A percentile compares a stretch with the other conserved stretches of the same genome.
phyloP scores from a whole-genome alignment of 2,797 vertebrate species.

The Nannoperca obscura region DNA sequence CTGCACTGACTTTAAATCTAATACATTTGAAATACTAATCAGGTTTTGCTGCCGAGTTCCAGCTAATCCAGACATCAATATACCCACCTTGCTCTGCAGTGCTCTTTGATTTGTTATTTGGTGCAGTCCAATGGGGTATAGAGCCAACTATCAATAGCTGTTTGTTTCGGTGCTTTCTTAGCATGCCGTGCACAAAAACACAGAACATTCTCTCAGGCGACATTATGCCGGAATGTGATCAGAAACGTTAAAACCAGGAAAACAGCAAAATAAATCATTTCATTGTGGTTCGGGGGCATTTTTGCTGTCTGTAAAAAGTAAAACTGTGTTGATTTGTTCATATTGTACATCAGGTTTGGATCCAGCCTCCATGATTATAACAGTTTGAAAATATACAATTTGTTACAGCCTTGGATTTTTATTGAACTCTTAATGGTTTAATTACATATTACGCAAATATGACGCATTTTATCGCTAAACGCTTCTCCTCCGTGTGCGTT shows the following conservation, averaged over 20 bases:
- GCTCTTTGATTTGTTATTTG: constrained; percentile 77
- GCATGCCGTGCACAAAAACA: constrained; percentile 22
- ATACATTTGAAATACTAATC: constrained; percentile 64
- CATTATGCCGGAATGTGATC: constrained; percentile 8
- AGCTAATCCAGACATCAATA: constrained; percentile 72
- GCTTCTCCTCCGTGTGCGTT: background rate
- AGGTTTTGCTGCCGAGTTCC: constrained; percentile 57
- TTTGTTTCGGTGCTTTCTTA: constrained; percentile 51
- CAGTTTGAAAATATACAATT: constrained; percentile 1
- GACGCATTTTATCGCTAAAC: background rate
- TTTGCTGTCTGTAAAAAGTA: background rate
- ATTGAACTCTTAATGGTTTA: background rate
- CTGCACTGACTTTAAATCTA: constrained; percentile 50
- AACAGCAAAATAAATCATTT: background rate
- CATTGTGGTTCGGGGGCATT: background rate
- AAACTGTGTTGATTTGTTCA: background rate
- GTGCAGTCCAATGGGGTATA: constrained; percentile 64
- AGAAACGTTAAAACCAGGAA: background rate
- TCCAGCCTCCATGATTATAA: background rate
- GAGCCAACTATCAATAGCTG: constrained; percentile 59
- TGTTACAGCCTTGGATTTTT: background rate
- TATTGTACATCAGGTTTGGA: background rate
- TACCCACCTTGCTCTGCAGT: constrained; percentile 70
- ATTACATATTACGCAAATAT: background rate
- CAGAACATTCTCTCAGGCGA: constrained; percentile 4